phyloP scores from a whole-genome alignment of 2,888 invertebrate genomes.

The Beris morrisii region DNA sequence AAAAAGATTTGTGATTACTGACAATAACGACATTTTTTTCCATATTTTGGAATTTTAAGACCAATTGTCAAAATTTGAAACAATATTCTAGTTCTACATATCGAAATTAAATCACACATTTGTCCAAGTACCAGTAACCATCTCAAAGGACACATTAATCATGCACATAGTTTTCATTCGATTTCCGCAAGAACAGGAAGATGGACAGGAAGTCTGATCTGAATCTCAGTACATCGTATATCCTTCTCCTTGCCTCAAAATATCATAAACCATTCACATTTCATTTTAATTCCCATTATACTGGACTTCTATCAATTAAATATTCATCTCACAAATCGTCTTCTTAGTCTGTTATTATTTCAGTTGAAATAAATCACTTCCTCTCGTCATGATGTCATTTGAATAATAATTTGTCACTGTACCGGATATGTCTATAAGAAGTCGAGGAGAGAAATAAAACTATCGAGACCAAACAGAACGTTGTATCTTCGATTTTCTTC shows the following conservation, averaged over 20 bases:
- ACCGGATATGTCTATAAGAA: constrained; percentile 30
- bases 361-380: constrained; percentile 41
- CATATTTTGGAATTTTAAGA: no score
- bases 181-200: constrained; percentile 22
- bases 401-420: constrained; percentile 35
- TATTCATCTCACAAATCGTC: constrained; percentile 30
- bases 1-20: no score
- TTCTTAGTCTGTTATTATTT: constrained; percentile 39
- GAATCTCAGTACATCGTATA: constrained; percentile 10
- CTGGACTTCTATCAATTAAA: background rate
- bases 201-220: constrained; percentile 29
- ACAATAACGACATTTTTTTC: no score
- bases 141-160: constrained; percentile 24
- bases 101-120: no score
- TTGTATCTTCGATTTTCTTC: no score
- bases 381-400: constrained; percentile 32
- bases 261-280: no score
- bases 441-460: no score
- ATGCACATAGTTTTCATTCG: background rate
- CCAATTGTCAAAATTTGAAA: no score
- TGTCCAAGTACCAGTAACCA: no score
- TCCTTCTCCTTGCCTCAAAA: background rate
- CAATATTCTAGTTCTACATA: no score
- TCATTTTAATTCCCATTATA: no score
- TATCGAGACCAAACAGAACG: no score